Conservation (phyloP, 2,797 vertebrate species). For the Tangara arthus region DNA sequence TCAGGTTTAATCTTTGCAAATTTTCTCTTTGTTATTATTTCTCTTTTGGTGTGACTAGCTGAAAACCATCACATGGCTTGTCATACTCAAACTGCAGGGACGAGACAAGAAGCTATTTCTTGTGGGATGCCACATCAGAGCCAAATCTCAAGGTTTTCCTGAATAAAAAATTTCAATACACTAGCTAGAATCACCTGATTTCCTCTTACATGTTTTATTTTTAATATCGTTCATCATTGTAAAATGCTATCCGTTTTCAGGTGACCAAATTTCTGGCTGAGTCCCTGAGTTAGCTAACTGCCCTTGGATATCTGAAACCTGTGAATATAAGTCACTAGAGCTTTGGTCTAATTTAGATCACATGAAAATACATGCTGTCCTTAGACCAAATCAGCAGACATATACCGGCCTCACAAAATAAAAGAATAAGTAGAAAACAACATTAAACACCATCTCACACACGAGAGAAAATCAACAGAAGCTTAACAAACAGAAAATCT, state of each 20-base stretch:
- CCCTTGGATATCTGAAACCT: constrained; percentile 16
- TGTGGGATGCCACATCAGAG: background rate
- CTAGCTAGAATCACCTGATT: background rate
- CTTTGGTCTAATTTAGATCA: background rate
- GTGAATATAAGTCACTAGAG: background rate
- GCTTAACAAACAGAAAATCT: background rate
- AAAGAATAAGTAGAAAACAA: background rate
- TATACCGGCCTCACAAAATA: background rate
- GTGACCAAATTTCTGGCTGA: background rate
- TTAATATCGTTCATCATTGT: background rate
- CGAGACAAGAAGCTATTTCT: background rate
- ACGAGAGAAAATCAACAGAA: background rate
- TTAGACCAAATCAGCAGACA: background rate
- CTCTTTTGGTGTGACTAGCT: background rate
- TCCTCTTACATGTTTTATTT: background rate
- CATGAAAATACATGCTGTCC: background rate
- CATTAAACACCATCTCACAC: background rate
- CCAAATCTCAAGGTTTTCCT: background rate
- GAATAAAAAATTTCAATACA: background rate
- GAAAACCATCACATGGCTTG: background rate
- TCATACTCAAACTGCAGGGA: background rate
- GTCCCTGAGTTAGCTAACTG: background rate
- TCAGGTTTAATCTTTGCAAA: background rate
- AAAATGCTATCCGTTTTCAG: background rate
- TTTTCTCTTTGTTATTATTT: background rate